Evolutionary conservation across 1,140 invertebrate species (phyloP).

Genomic region (Diorhabda carinulata): DNA sequence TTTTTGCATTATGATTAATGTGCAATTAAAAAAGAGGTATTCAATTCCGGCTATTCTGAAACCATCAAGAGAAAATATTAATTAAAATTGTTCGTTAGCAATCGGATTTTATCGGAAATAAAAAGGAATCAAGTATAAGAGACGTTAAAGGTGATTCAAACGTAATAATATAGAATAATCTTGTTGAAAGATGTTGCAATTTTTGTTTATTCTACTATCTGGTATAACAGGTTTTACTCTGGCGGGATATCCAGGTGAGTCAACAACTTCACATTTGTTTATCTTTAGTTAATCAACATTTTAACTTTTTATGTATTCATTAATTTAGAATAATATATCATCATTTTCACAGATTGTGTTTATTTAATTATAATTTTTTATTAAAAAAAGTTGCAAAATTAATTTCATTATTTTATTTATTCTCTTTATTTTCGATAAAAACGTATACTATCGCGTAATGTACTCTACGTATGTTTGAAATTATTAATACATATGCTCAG

Average conservation of each 20-base stretch:
- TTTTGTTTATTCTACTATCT: background rate
- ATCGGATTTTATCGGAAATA: constrained; percentile 7
- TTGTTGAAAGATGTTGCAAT: constrained; percentile 12
- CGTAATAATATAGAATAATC: constrained; percentile 4
- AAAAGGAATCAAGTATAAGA: constrained; percentile 5
- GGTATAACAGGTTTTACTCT: constrained; percentile 1
- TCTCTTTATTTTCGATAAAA: background rate
- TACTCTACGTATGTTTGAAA: too few species aligned
- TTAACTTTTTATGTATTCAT: background rate
- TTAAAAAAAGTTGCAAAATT: background rate
- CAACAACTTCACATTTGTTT: background rate
- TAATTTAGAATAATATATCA: background rate
- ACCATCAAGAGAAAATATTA: background rate
- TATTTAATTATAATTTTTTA: too few species aligned
- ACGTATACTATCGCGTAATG: too few species aligned
- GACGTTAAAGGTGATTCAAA: background rate
- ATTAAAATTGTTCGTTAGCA: constrained; percentile 7
- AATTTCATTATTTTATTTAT: background rate
- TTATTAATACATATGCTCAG: too few species aligned
- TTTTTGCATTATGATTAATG: constrained; percentile 1
- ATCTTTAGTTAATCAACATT: too few species aligned
- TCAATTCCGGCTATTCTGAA: too few species aligned
- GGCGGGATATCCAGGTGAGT: constrained; percentile 15
- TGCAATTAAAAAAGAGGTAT: too few species aligned
- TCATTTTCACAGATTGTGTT: too few species aligned